Evolutionary conservation across 1,140 invertebrate species (phyloP).

Genomic region (Drosophila pruinosa): DNA sequence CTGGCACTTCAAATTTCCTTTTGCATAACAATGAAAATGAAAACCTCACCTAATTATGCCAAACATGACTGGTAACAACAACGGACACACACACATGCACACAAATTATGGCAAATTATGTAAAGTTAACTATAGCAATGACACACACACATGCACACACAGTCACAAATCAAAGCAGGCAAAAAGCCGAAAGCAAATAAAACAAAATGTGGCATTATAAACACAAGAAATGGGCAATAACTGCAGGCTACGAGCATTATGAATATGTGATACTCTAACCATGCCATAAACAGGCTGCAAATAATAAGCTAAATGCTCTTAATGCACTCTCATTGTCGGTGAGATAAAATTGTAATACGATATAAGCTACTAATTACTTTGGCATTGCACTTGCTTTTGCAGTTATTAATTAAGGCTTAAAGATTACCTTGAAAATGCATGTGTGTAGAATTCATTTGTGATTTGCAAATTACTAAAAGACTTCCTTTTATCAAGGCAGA

Average conservation of each 20-base stretch:
- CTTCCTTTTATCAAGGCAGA: no score
- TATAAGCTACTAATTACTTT: no score
- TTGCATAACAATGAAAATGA: constrained; percentile 51
- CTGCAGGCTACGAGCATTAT: not conserved
- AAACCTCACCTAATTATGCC: constrained; percentile 50
- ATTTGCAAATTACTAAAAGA: no score
- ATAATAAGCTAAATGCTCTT: not conserved
- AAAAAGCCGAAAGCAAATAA: constrained; percentile 11
- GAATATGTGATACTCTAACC: constrained; percentile 2
- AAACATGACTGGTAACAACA: constrained; percentile 45
- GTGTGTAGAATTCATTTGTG: no score
- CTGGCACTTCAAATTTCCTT: constrained; percentile 42
- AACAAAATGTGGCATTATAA: constrained; percentile 20
- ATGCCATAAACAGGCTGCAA: not conserved
- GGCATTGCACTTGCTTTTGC: no score
- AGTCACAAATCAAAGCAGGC: not conserved
- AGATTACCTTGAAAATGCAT: no score
- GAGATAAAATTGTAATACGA: no score
- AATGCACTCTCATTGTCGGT: not conserved
- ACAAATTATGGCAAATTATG: constrained; percentile 53
- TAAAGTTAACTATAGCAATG: constrained; percentile 43
- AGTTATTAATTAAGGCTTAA: no score
- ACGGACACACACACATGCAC: not conserved
- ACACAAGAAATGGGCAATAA: not conserved
- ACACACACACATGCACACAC: constrained; percentile 11